Evolutionary conservation across 2,113 vertebrate genomes (phyloP).

Genomic region (Lamprotornis superbus): DNA sequence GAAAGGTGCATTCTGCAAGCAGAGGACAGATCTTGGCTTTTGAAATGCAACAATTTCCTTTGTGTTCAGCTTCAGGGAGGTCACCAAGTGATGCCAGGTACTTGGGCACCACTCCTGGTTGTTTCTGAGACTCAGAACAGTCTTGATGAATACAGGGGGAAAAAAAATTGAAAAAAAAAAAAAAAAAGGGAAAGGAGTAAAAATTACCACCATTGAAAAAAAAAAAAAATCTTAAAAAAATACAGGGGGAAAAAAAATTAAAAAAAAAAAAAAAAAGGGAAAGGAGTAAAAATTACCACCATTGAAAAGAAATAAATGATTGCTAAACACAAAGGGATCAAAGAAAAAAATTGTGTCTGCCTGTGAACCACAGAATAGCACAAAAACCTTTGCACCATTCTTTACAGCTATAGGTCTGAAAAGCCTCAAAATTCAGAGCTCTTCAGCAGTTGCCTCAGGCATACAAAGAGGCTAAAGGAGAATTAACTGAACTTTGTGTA

Average conservation of each 20-base stretch:
- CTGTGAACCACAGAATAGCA: not conserved
- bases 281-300: not conserved
- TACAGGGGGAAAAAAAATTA: no score
- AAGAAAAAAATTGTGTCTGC: not conserved
- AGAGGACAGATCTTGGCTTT: not conserved
- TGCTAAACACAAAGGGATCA: not conserved
- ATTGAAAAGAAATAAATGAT: not conserved
- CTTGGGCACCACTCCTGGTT: not conserved
- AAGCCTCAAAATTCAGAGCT: not conserved
- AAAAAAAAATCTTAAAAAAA: not conserved
- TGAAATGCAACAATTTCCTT: not conserved
- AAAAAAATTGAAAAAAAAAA: no score
- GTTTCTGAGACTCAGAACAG: not conserved
- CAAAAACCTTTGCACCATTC: not conserved
- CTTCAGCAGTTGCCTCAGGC: not conserved
- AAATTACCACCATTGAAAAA: not conserved
- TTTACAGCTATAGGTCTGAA: not conserved
- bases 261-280: not conserved
- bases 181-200: not conserved
- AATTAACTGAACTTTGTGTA: not conserved
- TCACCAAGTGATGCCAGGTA: not conserved
- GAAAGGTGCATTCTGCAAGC: not conserved
- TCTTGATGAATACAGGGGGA: not conserved
- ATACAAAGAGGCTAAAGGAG: not conserved
- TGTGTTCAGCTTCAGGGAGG: not conserved